phyloP scores from a whole-genome alignment of 1,140 invertebrate species.

The Drosophila sucinea region DNA sequence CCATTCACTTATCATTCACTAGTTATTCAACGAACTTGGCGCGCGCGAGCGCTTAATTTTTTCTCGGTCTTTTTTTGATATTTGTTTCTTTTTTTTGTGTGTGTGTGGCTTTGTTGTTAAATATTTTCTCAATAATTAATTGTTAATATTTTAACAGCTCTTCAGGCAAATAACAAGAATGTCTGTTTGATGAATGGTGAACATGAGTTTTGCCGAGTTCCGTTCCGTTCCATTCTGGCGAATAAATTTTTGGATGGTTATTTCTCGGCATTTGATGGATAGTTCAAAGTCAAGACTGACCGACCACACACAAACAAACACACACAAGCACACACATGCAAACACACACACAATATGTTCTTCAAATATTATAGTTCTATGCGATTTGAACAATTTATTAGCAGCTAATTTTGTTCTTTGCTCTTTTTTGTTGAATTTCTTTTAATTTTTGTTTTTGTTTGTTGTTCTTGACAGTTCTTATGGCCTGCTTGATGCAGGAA shows the following conservation, averaged over 20 bases:
- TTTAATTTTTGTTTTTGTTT: constrained; percentile 14
- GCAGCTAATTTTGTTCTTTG: constrained; percentile 24
- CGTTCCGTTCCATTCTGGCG: constrained; percentile 50
- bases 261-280: constrained; percentile 41
- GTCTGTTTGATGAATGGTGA: constrained; percentile 70
- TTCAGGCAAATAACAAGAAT: constrained; percentile 40
- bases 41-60: constrained; percentile 54
- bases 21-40: constrained; percentile 57
- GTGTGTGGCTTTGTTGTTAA: constrained; percentile 50
- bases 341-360: constrained; percentile 4
- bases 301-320: constrained; percentile 45
- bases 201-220: constrained; percentile 56
- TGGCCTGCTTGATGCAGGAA: constrained; percentile 86
- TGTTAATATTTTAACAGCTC: constrained; percentile 78
- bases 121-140: constrained; percentile 74
- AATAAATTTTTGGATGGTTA: constrained; percentile 32
- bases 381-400: constrained; percentile 32
- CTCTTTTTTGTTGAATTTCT: constrained; percentile 18
- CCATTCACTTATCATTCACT: constrained; percentile 9
- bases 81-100: constrained; percentile 31
- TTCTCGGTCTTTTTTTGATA: constrained; percentile 27
- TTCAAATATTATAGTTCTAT: constrained; percentile 24
- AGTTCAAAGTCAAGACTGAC: constrained; percentile 52
- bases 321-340: constrained; percentile 36
- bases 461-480: constrained; percentile 48